Percentiles rank a stretch among this genome's conserved stretches.
Conservation (phyloP, 2,888 invertebrate species). For the Amiota minor region DNA sequence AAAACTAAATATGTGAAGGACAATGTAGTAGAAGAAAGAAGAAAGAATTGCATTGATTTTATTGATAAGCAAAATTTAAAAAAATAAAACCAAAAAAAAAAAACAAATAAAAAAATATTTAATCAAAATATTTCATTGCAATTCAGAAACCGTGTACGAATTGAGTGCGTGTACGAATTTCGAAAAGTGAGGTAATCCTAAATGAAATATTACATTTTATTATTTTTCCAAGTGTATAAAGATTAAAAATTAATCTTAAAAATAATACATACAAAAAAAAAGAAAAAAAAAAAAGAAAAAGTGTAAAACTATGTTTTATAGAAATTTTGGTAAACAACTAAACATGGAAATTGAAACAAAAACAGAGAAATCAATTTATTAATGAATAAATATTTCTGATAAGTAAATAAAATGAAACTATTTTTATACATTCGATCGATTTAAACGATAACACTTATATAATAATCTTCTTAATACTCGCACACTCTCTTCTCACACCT, state of each 20-base stretch:
- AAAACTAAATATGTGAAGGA: constrained; percentile 65
- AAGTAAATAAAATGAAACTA: neutral
- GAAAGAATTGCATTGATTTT: constrained; percentile 24
- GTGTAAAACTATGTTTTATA: neutral
- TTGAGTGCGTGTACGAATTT: constrained; percentile 62
- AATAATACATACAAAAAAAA: constrained; percentile 44
- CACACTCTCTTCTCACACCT: neutral
- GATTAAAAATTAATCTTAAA: neutral
- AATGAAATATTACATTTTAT: constrained; percentile 2
- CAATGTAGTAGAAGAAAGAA: constrained; percentile 52
- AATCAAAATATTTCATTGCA: constrained; percentile 43
- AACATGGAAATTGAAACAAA: neutral
- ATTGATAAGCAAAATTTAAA: neutral
- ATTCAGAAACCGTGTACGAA: constrained; percentile 49
- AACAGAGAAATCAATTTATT: neutral
- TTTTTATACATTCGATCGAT: too few species aligned
- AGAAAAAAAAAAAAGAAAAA: constrained; percentile 8
- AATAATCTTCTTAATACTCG: neutral
- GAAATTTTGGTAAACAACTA: neutral
- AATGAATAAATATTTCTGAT: neutral
- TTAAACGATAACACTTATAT: neutral
- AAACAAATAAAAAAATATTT: constrained; percentile 22
- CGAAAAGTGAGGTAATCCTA: constrained; percentile 60
- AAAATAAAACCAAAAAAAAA: constrained; percentile 30
- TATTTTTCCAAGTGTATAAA: constrained; percentile 19